Evolutionary conservation across 2,888 invertebrate species (phyloP).

Genomic region (Hyalella azteca): DNA sequence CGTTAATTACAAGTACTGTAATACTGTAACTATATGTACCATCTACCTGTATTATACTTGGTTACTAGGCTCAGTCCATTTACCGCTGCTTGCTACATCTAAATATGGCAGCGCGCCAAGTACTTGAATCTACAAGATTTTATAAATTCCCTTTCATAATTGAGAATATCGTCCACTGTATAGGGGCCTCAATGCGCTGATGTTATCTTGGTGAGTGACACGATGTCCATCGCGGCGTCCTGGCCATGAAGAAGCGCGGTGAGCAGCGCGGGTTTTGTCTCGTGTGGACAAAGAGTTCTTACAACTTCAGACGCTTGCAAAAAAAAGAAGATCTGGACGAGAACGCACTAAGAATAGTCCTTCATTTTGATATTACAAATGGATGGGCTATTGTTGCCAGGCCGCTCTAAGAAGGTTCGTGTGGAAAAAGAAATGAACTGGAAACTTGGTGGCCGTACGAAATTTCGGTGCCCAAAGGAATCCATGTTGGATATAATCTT

Average conservation of each 20-base stretch:
- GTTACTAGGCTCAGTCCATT: no score
- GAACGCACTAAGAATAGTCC: not conserved
- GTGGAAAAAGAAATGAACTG: conserved; percentile 29
- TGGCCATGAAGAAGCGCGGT: not conserved
- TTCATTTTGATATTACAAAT: conserved; percentile 30
- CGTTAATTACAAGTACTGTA: no score
- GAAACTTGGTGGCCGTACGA: conserved; percentile 1
- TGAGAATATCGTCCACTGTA: no score
- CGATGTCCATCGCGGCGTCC: not conserved
- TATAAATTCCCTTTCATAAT: no score
- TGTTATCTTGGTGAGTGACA: not conserved
- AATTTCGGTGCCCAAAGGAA: no score
- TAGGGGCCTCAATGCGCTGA: no score
- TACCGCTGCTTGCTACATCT: no score
- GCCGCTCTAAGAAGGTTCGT: not conserved
- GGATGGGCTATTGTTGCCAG: conserved; percentile 26
- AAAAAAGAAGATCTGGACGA: not conserved
- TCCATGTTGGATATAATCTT: no score
- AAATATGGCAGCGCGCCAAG: no score
- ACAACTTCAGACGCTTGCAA: not conserved
- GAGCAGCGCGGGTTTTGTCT: not conserved
- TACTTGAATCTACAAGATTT: no score
- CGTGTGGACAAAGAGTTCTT: not conserved
- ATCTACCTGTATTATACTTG: no score
- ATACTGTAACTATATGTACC: no score